Percentiles rank a stretch among this genome's conserved stretches.
Conservation (phyloP, 2,888 invertebrate species). For the Notocelia uddmanniana region DNA sequence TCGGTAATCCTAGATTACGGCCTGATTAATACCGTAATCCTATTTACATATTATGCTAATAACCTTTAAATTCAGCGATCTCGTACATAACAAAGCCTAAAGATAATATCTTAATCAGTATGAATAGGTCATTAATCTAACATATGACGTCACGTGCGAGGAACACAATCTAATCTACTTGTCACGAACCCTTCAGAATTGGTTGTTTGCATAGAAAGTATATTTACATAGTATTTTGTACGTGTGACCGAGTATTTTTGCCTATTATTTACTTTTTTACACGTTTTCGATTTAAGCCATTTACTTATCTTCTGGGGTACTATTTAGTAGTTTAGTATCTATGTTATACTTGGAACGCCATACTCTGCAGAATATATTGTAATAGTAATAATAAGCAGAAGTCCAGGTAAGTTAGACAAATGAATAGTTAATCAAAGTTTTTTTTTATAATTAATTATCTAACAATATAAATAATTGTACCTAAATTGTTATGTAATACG, state of each 20-base stretch:
- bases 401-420: too few species aligned
- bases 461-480: too few species aligned
- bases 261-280: not conserved
- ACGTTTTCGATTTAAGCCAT: not conserved
- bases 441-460: too few species aligned
- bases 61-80: not conserved
- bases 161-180: conserved; percentile 40
- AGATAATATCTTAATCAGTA: conserved; percentile 32
- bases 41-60: conserved; percentile 14
- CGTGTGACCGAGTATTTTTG: not conserved
- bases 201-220: not conserved
- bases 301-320: not conserved
- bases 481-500: too few species aligned
- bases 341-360: not conserved
- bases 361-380: too few species aligned
- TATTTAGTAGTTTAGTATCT: not conserved
- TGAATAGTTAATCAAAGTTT: too few species aligned
- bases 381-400: too few species aligned
- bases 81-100: not conserved
- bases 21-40: not conserved
- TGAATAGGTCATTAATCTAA: conserved; percentile 41
- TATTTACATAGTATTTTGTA: conserved; percentile 1
- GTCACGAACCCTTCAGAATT: conserved; percentile 11
- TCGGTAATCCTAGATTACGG: not conserved
- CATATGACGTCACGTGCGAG: conserved; percentile 35